Conservation (phyloP, 2,888 invertebrate species). For the Orchesellides sinensis region DNA sequence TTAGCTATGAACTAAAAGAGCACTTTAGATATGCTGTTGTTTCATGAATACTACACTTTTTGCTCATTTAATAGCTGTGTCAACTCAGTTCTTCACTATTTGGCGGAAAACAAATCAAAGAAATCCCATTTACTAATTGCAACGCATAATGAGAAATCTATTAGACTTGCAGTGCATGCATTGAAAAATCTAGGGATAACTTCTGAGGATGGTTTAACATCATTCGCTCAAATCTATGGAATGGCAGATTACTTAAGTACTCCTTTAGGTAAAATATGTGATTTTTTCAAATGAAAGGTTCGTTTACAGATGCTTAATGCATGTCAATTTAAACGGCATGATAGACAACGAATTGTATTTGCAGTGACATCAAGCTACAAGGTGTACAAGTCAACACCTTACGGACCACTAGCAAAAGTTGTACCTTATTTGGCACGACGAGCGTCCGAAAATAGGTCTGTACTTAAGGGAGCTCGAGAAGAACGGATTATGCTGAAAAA, state of each 20-base stretch:
- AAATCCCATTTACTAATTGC: slow-evolving; percentile 77
- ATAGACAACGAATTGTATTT: slow-evolving; percentile 6
- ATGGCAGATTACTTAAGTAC: slow-evolving; percentile 79
- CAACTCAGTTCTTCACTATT: slow-evolving; percentile 57
- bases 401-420: slow-evolving; percentile 77
- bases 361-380: slow-evolving; percentile 76
- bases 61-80: slow-evolving; percentile 54
- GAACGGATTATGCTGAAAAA: slow-evolving; percentile 76
- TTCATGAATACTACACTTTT: slow-evolving; percentile 2
- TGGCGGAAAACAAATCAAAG: slow-evolving; percentile 23
- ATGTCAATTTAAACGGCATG: background rate
- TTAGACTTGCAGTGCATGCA: slow-evolving; percentile 73
- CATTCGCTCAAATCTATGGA: slow-evolving; percentile 79
- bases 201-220: slow-evolving; percentile 75
- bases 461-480: slow-evolving; percentile 77
- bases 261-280: slow-evolving; percentile 78
- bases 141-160: slow-evolving; percentile 78
- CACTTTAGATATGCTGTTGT: background rate
- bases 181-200: slow-evolving; percentile 75
- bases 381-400: slow-evolving; percentile 78
- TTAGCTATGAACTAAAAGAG: background rate
- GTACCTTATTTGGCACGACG: slow-evolving; percentile 76
- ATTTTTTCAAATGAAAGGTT: background rate
- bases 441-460: slow-evolving; percentile 78
- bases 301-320: slow-evolving; percentile 24